Evolutionary conservation across 1,140 invertebrate species (phyloP), one percentile per base, ranked within the genome.

Genomic region (Brachionus plicatilis): DNA sequence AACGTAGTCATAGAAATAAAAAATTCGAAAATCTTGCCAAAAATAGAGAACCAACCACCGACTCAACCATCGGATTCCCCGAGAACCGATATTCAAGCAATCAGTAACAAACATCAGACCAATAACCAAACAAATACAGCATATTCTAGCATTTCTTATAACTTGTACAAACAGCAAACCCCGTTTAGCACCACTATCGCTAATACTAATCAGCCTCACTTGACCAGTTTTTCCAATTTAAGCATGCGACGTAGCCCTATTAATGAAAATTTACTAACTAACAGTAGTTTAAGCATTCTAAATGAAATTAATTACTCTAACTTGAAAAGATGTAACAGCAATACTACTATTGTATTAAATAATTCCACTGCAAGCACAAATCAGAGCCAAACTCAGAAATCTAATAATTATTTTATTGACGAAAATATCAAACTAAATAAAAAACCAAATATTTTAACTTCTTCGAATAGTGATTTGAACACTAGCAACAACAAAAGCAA

Each of bases 181-280:
- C 56, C 17, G 6, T 65, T 65, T 20, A 65, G 45, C 45, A 47
- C 56, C 45, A 14, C 56, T n/a, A 29, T 41, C 9, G 41, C 33
- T 41, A 72, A 72, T 72, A 17, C 68, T 17, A 68, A 68, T 72
- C 29, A 37, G 33, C 33, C 68, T 47, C 41, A 72, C n/a, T n/a
- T 72, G 8, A 72, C 68, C 8, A 72, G 68, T 43, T 72, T 72
- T 43, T 72, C 68, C 33, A 72, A 72, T 72, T 72, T 72, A 17
- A 72, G 68, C 41, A 72, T 72, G 68, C 3, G 68, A 2, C 33
- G 41, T 12, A 72, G 68, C 43, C 68, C 68, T 17, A 72, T 41
- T 20, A 72, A 41, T 43, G 68, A 72, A 72, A 72, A 41, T 17
- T 11, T 41, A 20, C 41, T 72, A 0, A 72, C 68, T 3, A 72